These are phyloP conservation scores for Labeo catla DNA, from an alignment of 2,113 vertebrate species.

Conservation along the genomic window DNA sequence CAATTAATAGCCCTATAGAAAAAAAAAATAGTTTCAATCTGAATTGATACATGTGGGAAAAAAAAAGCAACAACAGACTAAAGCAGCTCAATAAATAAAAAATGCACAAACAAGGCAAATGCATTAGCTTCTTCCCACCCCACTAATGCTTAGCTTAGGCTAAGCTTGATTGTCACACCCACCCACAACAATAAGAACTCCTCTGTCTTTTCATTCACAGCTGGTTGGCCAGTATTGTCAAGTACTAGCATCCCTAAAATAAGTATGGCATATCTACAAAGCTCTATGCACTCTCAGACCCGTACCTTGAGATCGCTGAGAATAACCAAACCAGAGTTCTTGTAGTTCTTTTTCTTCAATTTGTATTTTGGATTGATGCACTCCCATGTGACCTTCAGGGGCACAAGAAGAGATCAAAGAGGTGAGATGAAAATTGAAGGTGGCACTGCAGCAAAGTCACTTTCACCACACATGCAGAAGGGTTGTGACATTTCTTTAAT, in stretches of 20 bases:
- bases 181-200: slow-evolving; percentile 27
- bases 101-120: neutral
- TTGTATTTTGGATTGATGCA: slow-evolving; percentile 96
- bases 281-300: neutral
- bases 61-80: neutral
- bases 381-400: slow-evolving; percentile 86
- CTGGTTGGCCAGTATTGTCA: neutral
- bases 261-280: neutral
- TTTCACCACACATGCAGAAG: slow-evolving; percentile 24
- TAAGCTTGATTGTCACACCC: slow-evolving; percentile 14
- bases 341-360: slow-evolving; percentile 91
- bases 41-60: neutral
- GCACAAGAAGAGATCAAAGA: slow-evolving; percentile 39
- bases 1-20: neutral
- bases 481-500: slow-evolving; percentile 46
- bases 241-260: neutral
- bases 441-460: slow-evolving; percentile 15
- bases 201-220: neutral
- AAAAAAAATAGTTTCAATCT: neutral
- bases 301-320: slow-evolving; percentile 89
- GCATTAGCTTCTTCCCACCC: neutral
- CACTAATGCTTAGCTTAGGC: neutral
- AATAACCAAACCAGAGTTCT: slow-evolving; percentile 91
- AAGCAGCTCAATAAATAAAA: slow-evolving; percentile 4
- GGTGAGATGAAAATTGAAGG: slow-evolving; percentile 23